Percentiles rank a stretch among this genome's conserved stretches.
Evolutionary conservation across 2,888 invertebrate genomes (phyloP).

Genomic region (Sinohyriopsis cumingii): DNA sequence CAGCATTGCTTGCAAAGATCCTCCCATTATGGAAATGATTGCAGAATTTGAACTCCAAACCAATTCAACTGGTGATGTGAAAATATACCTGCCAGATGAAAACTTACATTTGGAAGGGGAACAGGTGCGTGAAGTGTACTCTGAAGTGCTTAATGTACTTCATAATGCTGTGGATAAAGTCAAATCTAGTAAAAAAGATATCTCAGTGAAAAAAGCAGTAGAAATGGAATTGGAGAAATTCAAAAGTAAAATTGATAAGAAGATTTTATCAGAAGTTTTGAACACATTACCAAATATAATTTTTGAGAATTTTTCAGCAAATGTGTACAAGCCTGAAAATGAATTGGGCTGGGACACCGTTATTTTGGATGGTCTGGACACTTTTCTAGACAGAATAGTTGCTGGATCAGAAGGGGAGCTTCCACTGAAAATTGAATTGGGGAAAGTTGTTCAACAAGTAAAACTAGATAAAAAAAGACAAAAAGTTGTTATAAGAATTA

Average conservation of each 20-base stretch:
- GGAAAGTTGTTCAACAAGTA: conserved; percentile 54
- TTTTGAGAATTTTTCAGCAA: conserved; percentile 42
- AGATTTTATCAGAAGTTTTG: conserved; percentile 18
- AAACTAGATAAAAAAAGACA: conserved; percentile 41
- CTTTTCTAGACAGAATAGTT: conserved; percentile 52
- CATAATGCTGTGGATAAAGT: conserved; percentile 39
- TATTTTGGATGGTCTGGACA: conserved; percentile 57
- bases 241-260: conserved; percentile 10
- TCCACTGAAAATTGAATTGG: conserved; percentile 50
- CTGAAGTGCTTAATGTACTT: conserved; percentile 31
- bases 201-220: conserved; percentile 40
- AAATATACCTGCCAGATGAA: conserved; percentile 42
- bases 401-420: conserved; percentile 48
- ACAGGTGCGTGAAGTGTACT: conserved; percentile 17
- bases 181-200: conserved; percentile 30
- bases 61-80: conserved; percentile 32
- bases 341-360: conserved; percentile 56
- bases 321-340: conserved; percentile 40
- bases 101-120: conserved; percentile 5
- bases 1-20: conserved; percentile 34
- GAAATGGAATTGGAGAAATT: conserved; percentile 24
- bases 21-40: conserved; percentile 44
- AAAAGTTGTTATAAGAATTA: conserved; percentile 51
- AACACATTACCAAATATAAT: conserved; percentile 23
- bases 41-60: conserved; percentile 46